Evolutionary conservation across 2,113 vertebrate genomes (phyloP).

Genomic region (Promerops cafer): DNA sequence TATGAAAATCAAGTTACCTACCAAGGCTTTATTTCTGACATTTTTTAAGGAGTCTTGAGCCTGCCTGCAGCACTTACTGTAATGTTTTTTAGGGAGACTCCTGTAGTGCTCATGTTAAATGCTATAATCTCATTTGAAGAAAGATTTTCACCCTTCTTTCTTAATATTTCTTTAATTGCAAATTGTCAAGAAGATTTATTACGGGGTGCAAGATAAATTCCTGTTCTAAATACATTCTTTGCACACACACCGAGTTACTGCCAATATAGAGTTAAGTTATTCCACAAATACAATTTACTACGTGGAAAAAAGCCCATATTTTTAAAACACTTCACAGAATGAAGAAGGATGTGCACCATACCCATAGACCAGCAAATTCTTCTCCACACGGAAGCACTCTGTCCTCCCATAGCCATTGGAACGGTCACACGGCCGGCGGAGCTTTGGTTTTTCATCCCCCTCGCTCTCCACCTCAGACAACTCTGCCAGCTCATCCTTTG

Average conservation of each 20-base stretch:
- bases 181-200: background rate
- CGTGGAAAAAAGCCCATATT: rapidly evolving
- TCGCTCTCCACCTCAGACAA: conserved; percentile 94
- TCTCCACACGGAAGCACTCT: conserved; percentile 96
- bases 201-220: background rate
- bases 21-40: background rate
- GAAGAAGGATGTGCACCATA: conserved; percentile 46
- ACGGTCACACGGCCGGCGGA: conserved; percentile 88
- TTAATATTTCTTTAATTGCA: background rate
- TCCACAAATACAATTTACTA: background rate
- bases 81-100: background rate
- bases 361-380: conserved; percentile 97
- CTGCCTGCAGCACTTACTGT: background rate
- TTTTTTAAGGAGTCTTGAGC: background rate
- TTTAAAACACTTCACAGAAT: background rate
- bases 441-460: conserved; percentile 90
- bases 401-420: conserved; percentile 92
- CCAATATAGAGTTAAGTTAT: background rate
- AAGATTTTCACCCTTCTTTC: background rate
- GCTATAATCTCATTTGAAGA: background rate
- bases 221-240: background rate
- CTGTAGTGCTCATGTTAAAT: background rate
- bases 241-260: background rate
- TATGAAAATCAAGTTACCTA: background rate
- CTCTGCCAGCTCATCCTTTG: conserved; percentile 94